Evolutionary conservation across 2,113 vertebrate genomes (phyloP).

Genomic region (Progne subis): DNA sequence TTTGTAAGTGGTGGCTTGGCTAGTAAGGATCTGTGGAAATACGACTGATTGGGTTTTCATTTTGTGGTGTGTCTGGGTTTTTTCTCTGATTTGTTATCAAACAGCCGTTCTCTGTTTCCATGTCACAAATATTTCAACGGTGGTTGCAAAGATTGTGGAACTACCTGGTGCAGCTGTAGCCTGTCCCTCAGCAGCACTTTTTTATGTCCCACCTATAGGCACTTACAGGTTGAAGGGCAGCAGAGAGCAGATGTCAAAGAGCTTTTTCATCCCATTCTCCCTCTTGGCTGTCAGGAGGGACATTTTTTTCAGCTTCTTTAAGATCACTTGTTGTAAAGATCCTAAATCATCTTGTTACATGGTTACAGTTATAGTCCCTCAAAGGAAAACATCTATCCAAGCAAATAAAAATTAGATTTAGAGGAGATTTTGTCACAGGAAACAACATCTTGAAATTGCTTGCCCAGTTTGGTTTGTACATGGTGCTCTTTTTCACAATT

Average conservation of each 20-base stretch:
- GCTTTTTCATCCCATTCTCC: neutral
- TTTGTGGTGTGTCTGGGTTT: neutral
- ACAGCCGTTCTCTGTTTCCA: neutral
- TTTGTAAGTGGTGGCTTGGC: neutral
- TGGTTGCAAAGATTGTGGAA: neutral
- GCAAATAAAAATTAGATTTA: conserved; percentile 4
- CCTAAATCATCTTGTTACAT: neutral
- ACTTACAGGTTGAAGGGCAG: neutral
- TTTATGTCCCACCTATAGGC: neutral
- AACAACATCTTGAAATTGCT: conserved; percentile 11
- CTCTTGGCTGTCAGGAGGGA: neutral
- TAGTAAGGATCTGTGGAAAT: neutral
- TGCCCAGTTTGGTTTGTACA: neutral
- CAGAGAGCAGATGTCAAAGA: neutral
- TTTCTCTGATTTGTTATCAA: neutral
- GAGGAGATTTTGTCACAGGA: conserved; percentile 38
- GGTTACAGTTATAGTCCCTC: neutral
- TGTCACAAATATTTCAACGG: neutral
- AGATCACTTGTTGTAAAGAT: neutral
- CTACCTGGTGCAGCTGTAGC: neutral
- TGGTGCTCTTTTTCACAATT: neutral
- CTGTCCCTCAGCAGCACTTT: neutral
- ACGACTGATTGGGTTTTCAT: neutral
- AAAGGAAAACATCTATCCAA: conserved; percentile 5
- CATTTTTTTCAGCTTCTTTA: neutral